These are phyloP conservation scores for Odontesthes bonariensis DNA, from an alignment of 2,113 vertebrate species.

Conservation along the genomic window DNA sequence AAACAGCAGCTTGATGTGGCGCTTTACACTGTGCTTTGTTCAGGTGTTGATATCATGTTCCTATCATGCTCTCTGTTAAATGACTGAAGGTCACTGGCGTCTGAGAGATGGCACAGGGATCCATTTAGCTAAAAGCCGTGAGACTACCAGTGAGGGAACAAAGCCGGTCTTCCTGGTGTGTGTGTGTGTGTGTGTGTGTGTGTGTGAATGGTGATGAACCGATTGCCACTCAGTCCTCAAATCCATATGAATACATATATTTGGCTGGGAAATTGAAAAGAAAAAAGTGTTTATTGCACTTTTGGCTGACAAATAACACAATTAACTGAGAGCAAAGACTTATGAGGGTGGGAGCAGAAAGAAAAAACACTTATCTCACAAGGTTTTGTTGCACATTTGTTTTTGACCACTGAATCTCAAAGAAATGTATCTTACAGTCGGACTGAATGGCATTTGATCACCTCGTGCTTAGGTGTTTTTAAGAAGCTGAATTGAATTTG, in stretches of 20 bases:
- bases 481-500: background rate
- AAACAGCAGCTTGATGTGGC: constrained; percentile 70
- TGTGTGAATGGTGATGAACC: constrained; percentile 26
- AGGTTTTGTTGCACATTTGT: background rate
- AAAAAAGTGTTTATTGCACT: background rate
- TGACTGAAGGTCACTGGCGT: constrained; percentile 74
- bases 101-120: constrained; percentile 49
- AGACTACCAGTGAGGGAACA: constrained; percentile 43
- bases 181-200: constrained; percentile 29
- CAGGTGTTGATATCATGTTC: constrained; percentile 75
- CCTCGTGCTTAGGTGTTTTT: background rate
- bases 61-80: constrained; percentile 72
- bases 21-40: constrained; percentile 70
- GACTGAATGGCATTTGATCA: background rate
- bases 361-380: background rate
- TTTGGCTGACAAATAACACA: constrained; percentile 6
- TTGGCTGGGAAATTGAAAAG: background rate
- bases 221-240: constrained; percentile 25
- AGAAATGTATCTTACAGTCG: background rate
- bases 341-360: background rate
- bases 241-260: constrained; percentile 45
- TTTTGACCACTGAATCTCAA: constrained; percentile 7
- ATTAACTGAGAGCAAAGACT: constrained; percentile 7
- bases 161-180: constrained; percentile 41
- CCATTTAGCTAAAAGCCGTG: constrained; percentile 62